Percentiles rank a stretch among this genome's conserved stretches.
Evolutionary conservation across 2,113 vertebrate species (phyloP).

Genomic region (Grantiella picta): DNA sequence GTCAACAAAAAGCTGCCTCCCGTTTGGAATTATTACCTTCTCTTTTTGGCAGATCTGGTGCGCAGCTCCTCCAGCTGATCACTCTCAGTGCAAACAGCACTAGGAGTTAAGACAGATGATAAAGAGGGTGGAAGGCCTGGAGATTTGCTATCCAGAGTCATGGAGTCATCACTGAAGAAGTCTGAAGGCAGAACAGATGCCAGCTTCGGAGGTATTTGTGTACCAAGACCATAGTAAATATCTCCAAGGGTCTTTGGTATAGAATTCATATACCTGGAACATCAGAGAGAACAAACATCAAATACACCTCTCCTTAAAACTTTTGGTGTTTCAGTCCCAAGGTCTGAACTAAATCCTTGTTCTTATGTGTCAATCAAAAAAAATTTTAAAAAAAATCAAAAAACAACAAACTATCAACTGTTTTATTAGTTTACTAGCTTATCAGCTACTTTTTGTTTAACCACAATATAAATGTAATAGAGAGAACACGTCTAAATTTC

Average conservation of each 20-base stretch:
- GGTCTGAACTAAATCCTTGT: neutral
- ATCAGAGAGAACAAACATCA: neutral
- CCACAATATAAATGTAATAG: accelerated
- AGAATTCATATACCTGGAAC: slow-evolving; percentile 78
- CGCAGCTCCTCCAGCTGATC: slow-evolving; percentile 83
- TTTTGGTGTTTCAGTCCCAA: neutral
- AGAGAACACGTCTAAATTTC: neutral
- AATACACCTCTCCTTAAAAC: neutral
- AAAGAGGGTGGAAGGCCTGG: slow-evolving; percentile 64
- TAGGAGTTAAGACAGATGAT: slow-evolving; percentile 50
- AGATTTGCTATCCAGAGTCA: slow-evolving; percentile 80
- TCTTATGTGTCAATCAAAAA: neutral
- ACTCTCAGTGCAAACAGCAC: slow-evolving; percentile 51
- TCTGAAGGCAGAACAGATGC: slow-evolving; percentile 84
- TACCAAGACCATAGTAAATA: slow-evolving; percentile 87
- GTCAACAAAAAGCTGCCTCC: neutral
- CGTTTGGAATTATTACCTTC: slow-evolving; percentile 69
- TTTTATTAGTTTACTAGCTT: neutral
- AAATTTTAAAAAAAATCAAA: neutral
- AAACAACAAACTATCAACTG: neutral
- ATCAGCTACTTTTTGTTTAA: neutral
- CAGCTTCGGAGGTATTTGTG: slow-evolving; percentile 83
- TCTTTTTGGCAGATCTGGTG: slow-evolving; percentile 83
- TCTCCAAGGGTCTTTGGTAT: slow-evolving; percentile 84
- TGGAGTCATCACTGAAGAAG: slow-evolving; percentile 92